phyloP scores from a whole-genome alignment of 2,797 vertebrate species.

The Sebastolobus altivelis region DNA sequence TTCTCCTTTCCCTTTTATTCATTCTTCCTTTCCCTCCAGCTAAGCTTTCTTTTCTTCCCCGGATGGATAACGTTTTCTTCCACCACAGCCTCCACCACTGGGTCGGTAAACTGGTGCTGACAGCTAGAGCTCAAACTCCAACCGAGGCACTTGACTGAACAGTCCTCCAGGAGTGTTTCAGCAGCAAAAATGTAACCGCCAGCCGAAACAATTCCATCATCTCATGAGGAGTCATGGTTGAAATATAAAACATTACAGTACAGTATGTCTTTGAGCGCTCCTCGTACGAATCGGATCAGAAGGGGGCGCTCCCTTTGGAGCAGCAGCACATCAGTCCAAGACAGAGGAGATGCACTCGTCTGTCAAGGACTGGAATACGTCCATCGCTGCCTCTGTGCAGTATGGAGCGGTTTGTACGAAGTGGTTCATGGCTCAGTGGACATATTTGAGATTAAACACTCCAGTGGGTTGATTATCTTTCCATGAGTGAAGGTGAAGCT shows the following conservation, averaged over 20 bases:
- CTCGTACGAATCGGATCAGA: slow-evolving; percentile 37
- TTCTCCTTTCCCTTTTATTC: neutral
- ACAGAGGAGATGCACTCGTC: slow-evolving; percentile 35
- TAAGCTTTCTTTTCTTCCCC: slow-evolving; percentile 6
- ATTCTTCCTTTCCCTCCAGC: neutral
- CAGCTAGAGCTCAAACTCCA: slow-evolving; percentile 59
- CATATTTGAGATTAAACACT: slow-evolving; percentile 66
- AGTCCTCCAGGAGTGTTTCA: slow-evolving; percentile 50
- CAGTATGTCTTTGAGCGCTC: slow-evolving; percentile 15
- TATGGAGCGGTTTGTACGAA: slow-evolving; percentile 23
- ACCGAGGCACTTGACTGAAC: slow-evolving; percentile 39
- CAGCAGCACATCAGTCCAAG: slow-evolving; percentile 28
- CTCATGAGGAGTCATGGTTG: slow-evolving; percentile 15
- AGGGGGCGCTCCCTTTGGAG: slow-evolving; percentile 37
- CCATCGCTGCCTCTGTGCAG: slow-evolving; percentile 7
- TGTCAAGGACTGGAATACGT: slow-evolving; percentile 51
- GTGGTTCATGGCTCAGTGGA: slow-evolving; percentile 60
- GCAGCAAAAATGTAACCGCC: slow-evolving; percentile 33
- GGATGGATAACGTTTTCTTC: slow-evolving; percentile 18
- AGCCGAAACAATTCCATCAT: slow-evolving; percentile 53
- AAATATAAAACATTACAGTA: slow-evolving; percentile 37
- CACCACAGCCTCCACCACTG: slow-evolving; percentile 15
- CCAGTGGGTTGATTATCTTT: slow-evolving; percentile 65
- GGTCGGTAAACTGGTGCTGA: slow-evolving; percentile 58
- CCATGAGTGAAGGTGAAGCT: slow-evolving; percentile 68